phyloP scores from a whole-genome alignment of 2,797 vertebrate species.

The Poecile montanus region DNA sequence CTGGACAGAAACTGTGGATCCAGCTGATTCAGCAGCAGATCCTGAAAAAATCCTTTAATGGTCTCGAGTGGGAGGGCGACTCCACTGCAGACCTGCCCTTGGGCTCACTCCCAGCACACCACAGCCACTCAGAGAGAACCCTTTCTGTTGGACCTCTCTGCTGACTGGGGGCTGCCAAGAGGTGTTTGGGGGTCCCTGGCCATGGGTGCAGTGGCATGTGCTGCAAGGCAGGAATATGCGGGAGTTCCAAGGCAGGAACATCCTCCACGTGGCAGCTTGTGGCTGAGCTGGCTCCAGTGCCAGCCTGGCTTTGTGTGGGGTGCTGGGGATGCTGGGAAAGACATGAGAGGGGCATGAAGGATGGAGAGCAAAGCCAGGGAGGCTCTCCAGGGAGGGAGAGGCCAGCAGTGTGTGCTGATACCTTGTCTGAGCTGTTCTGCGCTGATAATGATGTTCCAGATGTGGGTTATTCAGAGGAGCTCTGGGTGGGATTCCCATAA shows the following conservation, averaged over 20 bases:
- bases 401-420: not conserved
- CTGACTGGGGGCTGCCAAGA: not conserved
- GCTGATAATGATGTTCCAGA: not conserved
- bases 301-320: not conserved
- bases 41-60: not conserved
- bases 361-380: not conserved
- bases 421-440: not conserved
- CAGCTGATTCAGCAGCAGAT: slow-evolving; percentile 33
- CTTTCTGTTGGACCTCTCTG: not conserved
- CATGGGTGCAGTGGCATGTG: not conserved
- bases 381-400: not conserved
- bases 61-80: not conserved
- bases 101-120: accelerated
- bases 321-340: not conserved
- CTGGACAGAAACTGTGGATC: not conserved
- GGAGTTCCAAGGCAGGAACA: not conserved
- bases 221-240: not conserved
- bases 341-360: not conserved
- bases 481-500: not conserved
- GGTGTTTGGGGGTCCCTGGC: not conserved
- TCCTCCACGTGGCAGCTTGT: accelerated
- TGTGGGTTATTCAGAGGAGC: not conserved
- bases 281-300: not conserved
- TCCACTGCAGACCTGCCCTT: not conserved
- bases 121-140: not conserved